phyloP scores from a whole-genome alignment of 2,113 vertebrate species.

The Hydrochoerus hydrochaeris region DNA sequence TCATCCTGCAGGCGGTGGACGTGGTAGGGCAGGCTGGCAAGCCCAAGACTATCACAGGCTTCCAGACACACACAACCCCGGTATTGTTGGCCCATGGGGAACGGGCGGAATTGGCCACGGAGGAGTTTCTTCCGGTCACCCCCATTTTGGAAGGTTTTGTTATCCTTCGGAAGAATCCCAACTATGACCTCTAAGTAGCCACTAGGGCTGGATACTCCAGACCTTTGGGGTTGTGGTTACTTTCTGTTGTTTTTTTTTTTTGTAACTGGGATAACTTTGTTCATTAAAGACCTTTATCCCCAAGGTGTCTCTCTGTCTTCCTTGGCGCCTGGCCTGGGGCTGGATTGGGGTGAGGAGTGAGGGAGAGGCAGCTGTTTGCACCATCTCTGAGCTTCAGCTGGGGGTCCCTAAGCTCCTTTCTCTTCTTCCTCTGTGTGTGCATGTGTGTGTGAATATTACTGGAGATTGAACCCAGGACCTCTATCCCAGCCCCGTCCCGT shows the following conservation, averaged over 20 bases:
- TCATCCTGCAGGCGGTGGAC: constrained; percentile 92
- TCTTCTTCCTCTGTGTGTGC: background rate
- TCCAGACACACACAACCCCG: constrained; percentile 99
- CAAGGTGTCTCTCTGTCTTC: background rate
- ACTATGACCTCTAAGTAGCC: constrained; percentile 90
- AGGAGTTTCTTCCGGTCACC: constrained; percentile 96
- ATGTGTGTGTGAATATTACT: background rate
- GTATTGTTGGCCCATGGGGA: constrained; percentile 97
- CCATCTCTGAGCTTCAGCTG: background rate
- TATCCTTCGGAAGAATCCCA: constrained; percentile 98
- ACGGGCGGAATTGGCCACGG: constrained; percentile 97
- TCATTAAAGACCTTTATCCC: constrained; percentile 68
- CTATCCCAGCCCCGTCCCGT: no score
- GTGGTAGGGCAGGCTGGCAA: constrained; percentile 99
- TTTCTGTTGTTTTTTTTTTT: constrained; percentile 81
- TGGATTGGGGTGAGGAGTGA: constrained; percentile 24
- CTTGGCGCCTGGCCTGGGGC: background rate
- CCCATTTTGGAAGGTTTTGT: constrained; percentile 98
- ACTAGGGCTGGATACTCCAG: background rate
- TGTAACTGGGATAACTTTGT: constrained; percentile 79
- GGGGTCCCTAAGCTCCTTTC: background rate
- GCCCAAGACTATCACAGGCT: constrained; percentile 99
- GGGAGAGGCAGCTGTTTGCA: background rate
- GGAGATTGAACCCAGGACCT: background rate
- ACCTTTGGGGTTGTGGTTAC: background rate